Base-by-base conservation (phyloP, 2,797 vertebrate genomes). In the Sebastes steindachneri region DNA sequence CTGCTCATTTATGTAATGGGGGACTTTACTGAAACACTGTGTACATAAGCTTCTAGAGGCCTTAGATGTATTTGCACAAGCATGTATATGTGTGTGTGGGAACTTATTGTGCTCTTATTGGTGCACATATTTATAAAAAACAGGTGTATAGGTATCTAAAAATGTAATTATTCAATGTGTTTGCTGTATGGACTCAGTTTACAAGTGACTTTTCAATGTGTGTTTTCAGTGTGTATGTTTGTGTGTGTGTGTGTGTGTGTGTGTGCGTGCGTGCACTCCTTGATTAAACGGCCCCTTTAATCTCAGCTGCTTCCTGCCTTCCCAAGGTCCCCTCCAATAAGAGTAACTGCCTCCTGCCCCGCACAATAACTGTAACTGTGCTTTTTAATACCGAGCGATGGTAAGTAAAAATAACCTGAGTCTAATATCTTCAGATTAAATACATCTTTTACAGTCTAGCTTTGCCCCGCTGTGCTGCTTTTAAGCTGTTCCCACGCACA, bases 321-420 rank as follows among this genome's bases (percentile, higher is more conserved):
- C 33, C 82, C 68, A 80, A 82, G 81, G 82, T 88, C 88, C 74
- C 79, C 69, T 77, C 57, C 88, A 84, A 89, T 89, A 90, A 86
- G 35, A 74, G 37, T 88, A 87, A 86, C 83, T 85, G 82, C 84
- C 71, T 83, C 84, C 80, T 77, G 81, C 83, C 79, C 65, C 65
- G 66, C 80, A 79, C 80, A 92, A 91, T 91, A 91, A 92, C 86
- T 88, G 86, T 93, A 93, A 89, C 85, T 77, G 83, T 92, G 83
- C 83, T 92, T 94, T 95, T 95, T 94, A 96, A 95, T 95, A 93
- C 88, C 35, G 3, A 85, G 73, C 31, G 80, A 89, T 92, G 88
- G 92, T 95, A 95, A 96, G 93, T 94, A 95, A 96, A 95, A 94
- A 95, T 94, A 95, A 95, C 94, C 93, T 86, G 82, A 73, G 80